phyloP scores from a whole-genome alignment of 1,140 invertebrate genomes.

The Rhagoletis pomonella region DNA sequence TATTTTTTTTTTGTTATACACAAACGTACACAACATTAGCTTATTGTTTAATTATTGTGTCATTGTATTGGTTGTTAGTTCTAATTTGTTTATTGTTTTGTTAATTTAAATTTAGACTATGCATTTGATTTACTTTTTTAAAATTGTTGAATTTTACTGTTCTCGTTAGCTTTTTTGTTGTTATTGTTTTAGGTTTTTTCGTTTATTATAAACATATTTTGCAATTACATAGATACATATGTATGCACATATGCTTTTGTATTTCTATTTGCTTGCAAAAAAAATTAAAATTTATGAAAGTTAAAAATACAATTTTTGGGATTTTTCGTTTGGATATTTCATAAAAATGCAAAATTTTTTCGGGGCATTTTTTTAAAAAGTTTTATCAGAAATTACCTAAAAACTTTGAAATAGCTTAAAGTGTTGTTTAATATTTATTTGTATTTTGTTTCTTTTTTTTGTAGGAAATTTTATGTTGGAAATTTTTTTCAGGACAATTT shows the following conservation, averaged over 20 bases:
- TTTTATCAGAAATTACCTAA: too few relatives aligned
- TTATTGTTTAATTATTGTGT: slow-evolving; percentile 53
- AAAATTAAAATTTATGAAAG: background rate
- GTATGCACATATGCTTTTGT: background rate
- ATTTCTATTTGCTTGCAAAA: background rate
- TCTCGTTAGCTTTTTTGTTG: background rate
- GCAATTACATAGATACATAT: background rate
- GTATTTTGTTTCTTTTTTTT: background rate
- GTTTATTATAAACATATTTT: background rate
- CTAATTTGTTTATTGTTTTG: background rate
- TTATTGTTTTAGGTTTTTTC: background rate
- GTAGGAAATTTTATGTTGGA: background rate
- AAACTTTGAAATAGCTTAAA: too few relatives aligned
- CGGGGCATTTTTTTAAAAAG: too few relatives aligned
- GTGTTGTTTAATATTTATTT: background rate
- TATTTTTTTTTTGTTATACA: background rate
- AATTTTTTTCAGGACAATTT: too few relatives aligned
- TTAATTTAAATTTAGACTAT: slow-evolving; percentile 8
- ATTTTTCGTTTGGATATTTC: background rate
- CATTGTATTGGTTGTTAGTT: slow-evolving; percentile 39
- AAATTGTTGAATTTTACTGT: too few relatives aligned
- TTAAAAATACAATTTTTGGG: background rate
- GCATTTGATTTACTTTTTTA: background rate
- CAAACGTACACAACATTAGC: background rate
- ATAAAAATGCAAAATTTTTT: too few relatives aligned